phyloP scores from a whole-genome alignment of 1,140 invertebrate species.

The Trichonephila clavata region DNA sequence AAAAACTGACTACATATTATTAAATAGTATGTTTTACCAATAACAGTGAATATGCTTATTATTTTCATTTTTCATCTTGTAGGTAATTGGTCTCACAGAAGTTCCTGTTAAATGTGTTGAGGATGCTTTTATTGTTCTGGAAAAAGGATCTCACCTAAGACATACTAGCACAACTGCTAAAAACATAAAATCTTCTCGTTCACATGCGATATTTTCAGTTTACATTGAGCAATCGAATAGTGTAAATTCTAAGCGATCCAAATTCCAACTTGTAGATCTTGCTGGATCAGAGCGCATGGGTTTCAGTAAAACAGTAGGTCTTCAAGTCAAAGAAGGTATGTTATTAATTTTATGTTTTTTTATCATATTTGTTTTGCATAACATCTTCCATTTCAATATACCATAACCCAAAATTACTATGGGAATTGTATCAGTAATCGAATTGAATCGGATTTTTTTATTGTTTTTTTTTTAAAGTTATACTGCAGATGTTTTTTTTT shows the following conservation, averaged over 20 bases:
- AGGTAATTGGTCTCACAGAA: constrained; percentile 95
- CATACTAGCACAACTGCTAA: constrained; percentile 99
- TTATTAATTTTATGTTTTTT: constrained; percentile 82
- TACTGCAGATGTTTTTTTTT: too few relatives aligned
- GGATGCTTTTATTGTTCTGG: constrained; percentile 94
- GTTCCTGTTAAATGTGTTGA: constrained; percentile 90
- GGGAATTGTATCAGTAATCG: too few relatives aligned
- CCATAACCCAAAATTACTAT: too few relatives aligned
- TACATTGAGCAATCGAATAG: constrained; percentile 94
- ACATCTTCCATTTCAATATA: too few relatives aligned
- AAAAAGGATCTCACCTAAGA: constrained; percentile 98
- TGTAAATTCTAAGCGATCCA: constrained; percentile 98
- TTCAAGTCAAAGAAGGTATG: constrained; percentile 98
- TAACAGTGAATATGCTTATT: too few relatives aligned
- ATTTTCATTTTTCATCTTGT: not conserved
- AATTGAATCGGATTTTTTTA: too few relatives aligned
- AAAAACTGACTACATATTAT: too few relatives aligned
- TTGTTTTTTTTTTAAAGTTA: too few relatives aligned
- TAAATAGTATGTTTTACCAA: too few relatives aligned
- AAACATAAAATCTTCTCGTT: constrained; percentile 99
- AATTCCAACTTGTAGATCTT: constrained; percentile 99
- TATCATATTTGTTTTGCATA: too few relatives aligned
- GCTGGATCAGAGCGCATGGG: constrained; percentile 99
- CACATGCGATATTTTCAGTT: constrained; percentile 98
- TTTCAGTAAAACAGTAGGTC: constrained; percentile 99